Conservation (phyloP, 2,797 vertebrate species). For the Coccyzus lansbergi region DNA sequence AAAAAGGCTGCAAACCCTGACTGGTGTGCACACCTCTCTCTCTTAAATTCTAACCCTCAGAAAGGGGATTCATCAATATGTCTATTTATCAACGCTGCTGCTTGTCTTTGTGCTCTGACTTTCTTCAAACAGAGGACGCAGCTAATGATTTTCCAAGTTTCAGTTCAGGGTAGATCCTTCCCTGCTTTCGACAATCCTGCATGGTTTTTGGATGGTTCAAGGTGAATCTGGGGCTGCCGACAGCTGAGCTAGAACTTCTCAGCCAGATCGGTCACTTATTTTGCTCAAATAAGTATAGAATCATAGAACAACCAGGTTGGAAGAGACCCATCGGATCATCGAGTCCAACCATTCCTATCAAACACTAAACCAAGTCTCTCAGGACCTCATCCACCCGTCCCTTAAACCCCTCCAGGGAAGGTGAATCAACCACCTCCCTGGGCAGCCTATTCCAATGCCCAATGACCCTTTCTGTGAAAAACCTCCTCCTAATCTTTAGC, state of each 20-base stretch:
- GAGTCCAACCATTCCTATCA: too few relatives aligned
- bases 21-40: not conserved
- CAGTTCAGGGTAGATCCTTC: not conserved
- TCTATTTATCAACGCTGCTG: not conserved
- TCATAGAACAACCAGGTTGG: too few relatives aligned
- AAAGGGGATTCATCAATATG: not conserved
- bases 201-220: not conserved
- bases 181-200: not conserved
- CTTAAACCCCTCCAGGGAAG: too few relatives aligned
- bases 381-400: too few relatives aligned
- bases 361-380: too few relatives aligned
- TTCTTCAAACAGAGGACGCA: not conserved
- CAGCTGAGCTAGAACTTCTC: not conserved
- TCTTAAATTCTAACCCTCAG: not conserved
- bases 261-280: not conserved
- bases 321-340: too few relatives aligned
- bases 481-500: too few relatives aligned
- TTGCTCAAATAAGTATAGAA: not conserved
- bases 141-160: not conserved
- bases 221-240: not conserved
- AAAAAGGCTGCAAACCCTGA: accelerated
- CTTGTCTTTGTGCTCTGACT: accelerated
- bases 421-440: too few relatives aligned
- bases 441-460: too few relatives aligned
- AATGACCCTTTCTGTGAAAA: too few relatives aligned